Percentiles rank a stretch among this genome's conserved stretches.
These are phyloP conservation scores for Spheniscus mendiculus DNA, from an alignment of 2,113 vertebrate species.

Conservation along the genomic window DNA sequence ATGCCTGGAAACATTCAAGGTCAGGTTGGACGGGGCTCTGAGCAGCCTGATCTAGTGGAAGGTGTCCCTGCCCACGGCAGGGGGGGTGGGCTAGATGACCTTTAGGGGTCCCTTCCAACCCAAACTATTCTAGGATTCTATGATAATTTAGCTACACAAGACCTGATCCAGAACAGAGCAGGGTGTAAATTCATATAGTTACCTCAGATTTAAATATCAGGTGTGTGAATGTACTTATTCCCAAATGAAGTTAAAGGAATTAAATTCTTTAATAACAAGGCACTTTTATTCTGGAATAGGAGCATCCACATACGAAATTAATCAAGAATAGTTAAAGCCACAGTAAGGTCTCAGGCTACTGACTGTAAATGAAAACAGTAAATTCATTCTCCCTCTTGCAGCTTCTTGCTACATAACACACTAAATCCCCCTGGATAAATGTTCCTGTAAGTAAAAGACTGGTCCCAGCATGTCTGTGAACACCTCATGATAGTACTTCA, in stretches of 20 bases:
- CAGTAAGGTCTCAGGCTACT: slow-evolving; percentile 22
- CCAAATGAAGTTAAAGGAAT: slow-evolving; percentile 30
- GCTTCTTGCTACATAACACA: neutral
- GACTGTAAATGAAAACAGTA: slow-evolving; percentile 16
- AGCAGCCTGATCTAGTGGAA: too few relatives aligned
- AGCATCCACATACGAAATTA: slow-evolving; percentile 33
- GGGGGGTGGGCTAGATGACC: too few relatives aligned
- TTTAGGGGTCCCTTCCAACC: too few relatives aligned
- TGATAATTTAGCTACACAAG: neutral
- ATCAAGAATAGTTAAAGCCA: slow-evolving; percentile 43
- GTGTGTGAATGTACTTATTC: slow-evolving; percentile 26
- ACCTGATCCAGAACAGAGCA: neutral
- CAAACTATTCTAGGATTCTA: too few relatives aligned
- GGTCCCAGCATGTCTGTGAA: slow-evolving; percentile 12
- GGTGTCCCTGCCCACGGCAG: too few relatives aligned
- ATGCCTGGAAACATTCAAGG: too few relatives aligned
- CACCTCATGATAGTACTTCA: neutral
- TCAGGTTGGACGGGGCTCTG: too few relatives aligned
- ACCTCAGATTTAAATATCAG: slow-evolving; percentile 1
- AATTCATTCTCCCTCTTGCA: slow-evolving; percentile 13
- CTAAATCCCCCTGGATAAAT: neutral
- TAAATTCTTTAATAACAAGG: slow-evolving; percentile 6
- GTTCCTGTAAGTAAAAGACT: neutral
- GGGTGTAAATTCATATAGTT: neutral
- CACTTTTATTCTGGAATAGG: slow-evolving; percentile 44